Base-by-base conservation (phyloP, 2,797 vertebrate genomes). In the Caiman crocodilus region DNA sequence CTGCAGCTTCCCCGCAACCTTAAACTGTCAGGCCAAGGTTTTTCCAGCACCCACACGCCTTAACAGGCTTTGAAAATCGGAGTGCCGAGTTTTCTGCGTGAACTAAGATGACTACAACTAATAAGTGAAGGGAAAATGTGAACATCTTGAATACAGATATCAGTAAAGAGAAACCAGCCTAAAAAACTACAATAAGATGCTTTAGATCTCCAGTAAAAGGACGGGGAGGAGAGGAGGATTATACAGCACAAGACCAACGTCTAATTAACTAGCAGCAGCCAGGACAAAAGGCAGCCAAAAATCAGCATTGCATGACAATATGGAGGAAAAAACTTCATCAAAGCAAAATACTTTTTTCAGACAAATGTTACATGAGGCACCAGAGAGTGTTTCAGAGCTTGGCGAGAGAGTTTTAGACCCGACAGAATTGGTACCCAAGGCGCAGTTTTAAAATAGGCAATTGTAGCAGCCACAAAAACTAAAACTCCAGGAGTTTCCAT, bases 401-500 rank as follows among this genome's bases (percentile, higher is more conserved):
- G 79, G 57, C 79, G 82, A 87, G 50, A 90, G 35, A 89, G 79
- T 88, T 87, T 85, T 71, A 85, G 92, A 90, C 23, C 4, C 64
- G 78, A 26, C 89, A 85, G 65, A 90, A 95, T 56, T 50, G 7
- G 61, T 21, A 85, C 15, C 55, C 23, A 92, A 88, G 65, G 75
- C 32, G 81, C 35, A 90, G 56, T 87, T 92, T 71, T 71, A 95
- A 95, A 96, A 84, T 60, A 95, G 26, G 35, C 35, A 42, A 73
- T 15, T 50, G 35, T 16, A 83, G 11, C 58, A 80, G 30, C 32
- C 83, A 85, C 32, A 85, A 78, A 93, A 87, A 83, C 26, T 23
- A 18, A 88, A 67, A 79, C 77, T 94, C 67, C 35, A 87, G 50
- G 90, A 93, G 14, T 59, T 15, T 76, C 13, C 50, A 18, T 60